Conservation (phyloP, 2,888 invertebrate genomes). For the Buathra laborator region DNA sequence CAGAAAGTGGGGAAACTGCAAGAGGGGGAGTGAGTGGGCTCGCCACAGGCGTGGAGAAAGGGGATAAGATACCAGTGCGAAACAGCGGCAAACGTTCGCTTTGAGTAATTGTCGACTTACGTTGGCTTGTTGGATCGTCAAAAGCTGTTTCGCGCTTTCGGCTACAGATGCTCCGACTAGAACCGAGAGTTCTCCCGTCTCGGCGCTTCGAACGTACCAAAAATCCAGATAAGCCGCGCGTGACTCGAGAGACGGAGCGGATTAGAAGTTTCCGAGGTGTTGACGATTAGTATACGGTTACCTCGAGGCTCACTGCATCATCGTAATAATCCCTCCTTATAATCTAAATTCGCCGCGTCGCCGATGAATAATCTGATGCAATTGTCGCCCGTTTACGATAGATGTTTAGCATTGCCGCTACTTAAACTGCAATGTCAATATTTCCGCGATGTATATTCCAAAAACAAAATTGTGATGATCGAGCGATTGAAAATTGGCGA, state of each 20-base stretch:
- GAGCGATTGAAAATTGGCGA: conserved; percentile 15
- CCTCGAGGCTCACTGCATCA: conserved; percentile 14
- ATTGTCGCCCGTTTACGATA: conserved; percentile 7
- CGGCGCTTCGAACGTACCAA: conserved; percentile 63
- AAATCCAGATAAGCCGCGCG: conserved; percentile 73
- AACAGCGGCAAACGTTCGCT: conserved; percentile 69
- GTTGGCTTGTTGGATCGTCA: conserved; percentile 78
- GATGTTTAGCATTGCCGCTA: not conserved
- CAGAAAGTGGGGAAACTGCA: conserved; percentile 50
- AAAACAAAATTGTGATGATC: not conserved
- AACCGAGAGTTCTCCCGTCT: conserved; percentile 19
- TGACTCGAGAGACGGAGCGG: conserved; percentile 39
- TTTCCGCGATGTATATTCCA: not conserved
- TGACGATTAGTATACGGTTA: conserved; percentile 60
- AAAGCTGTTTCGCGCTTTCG: conserved; percentile 72
- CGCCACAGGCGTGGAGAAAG: conserved; percentile 34
- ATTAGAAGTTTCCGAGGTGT: conserved; percentile 63
- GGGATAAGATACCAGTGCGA: conserved; percentile 41
- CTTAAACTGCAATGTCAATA: not conserved
- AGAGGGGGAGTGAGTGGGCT: conserved; percentile 27
- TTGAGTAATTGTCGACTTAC: conserved; percentile 83
- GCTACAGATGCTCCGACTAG: conserved; percentile 48
- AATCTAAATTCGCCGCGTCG: conserved; percentile 34
- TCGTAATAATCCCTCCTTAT: conserved; percentile 23
- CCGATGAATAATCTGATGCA: conserved; percentile 31